Evolutionary conservation across 1,140 invertebrate species (phyloP).

Genomic region (Phymastichus coffea): DNA sequence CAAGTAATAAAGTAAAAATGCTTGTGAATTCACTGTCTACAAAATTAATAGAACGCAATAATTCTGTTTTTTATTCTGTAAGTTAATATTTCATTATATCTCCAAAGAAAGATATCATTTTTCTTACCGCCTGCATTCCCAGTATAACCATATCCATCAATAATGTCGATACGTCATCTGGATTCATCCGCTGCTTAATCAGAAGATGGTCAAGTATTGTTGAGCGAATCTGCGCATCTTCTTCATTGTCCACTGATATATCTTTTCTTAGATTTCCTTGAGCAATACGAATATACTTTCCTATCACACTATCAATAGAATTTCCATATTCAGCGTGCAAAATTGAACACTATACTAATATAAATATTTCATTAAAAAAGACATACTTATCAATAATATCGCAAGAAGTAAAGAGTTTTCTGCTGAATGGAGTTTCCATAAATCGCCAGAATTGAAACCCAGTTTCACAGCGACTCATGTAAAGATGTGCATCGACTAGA

Average conservation of each 20-base stretch:
- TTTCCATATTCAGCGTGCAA: too few relatives aligned
- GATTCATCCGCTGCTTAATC: conserved; percentile 56
- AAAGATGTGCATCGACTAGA: conserved; percentile 61
- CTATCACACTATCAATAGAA: conserved; percentile 48
- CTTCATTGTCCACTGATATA: neutral
- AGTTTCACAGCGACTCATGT: conserved; percentile 64
- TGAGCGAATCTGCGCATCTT: conserved; percentile 37
- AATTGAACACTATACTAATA: conserved; percentile 30
- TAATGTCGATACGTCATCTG: conserved; percentile 63
- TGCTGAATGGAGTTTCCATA: conserved; percentile 63
- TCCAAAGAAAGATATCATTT: conserved; percentile 2
- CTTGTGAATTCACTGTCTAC: conserved; percentile 59
- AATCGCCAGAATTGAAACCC: conserved; percentile 69
- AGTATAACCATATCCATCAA: conserved; percentile 66
- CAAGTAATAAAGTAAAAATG: conserved; percentile 64
- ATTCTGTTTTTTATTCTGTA: too few relatives aligned
- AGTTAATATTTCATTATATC: neutral
- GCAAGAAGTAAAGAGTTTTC: conserved; percentile 60
- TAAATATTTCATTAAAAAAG: neutral
- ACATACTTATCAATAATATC: conserved; percentile 61
- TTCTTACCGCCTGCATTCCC: conserved; percentile 60
- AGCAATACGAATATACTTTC: conserved; percentile 45
- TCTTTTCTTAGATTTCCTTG: conserved; percentile 37
- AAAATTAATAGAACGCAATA: too few relatives aligned
- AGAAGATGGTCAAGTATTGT: conserved; percentile 57